phyloP scores from a whole-genome alignment of 2,888 invertebrate genomes.

The Apamea anceps region DNA sequence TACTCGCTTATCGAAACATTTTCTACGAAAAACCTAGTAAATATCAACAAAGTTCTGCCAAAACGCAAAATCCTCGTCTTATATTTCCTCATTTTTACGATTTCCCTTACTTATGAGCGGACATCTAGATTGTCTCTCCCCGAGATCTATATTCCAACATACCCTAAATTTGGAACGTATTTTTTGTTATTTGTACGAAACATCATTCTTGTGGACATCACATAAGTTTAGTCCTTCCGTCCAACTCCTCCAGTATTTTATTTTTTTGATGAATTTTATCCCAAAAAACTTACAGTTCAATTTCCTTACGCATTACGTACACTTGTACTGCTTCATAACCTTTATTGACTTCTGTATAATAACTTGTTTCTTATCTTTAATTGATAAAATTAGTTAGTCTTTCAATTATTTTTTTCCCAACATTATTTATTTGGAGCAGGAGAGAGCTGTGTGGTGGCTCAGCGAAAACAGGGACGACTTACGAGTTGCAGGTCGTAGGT shows the following conservation, averaged over 20 bases:
- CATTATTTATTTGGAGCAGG: neutral
- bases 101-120: conserved; percentile 37
- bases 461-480: neutral
- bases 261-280: conserved; percentile 20
- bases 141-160: conserved; percentile 38
- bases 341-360: conserved; percentile 1
- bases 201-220: conserved; percentile 24
- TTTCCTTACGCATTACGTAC: conserved; percentile 15
- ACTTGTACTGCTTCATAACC: conserved; percentile 15
- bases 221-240: conserved; percentile 28
- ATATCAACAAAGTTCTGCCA: conserved; percentile 30
- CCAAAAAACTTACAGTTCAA: conserved; percentile 25
- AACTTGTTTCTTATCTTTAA: neutral
- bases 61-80: conserved; percentile 13
- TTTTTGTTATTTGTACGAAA: conserved; percentile 53
- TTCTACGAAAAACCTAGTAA: conserved; percentile 5
- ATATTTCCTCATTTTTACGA: conserved; percentile 49
- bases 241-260: conserved; percentile 18
- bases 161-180: conserved; percentile 33
- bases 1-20: neutral
- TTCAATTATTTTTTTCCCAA: neutral
- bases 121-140: conserved; percentile 35
- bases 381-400: neutral
- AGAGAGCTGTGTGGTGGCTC: neutral
- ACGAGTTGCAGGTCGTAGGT: neutral